Percentiles rank a stretch among this genome's conserved stretches.
Evolutionary conservation across 2,113 vertebrate species (phyloP).

Genomic region (Climacteris rufus): DNA sequence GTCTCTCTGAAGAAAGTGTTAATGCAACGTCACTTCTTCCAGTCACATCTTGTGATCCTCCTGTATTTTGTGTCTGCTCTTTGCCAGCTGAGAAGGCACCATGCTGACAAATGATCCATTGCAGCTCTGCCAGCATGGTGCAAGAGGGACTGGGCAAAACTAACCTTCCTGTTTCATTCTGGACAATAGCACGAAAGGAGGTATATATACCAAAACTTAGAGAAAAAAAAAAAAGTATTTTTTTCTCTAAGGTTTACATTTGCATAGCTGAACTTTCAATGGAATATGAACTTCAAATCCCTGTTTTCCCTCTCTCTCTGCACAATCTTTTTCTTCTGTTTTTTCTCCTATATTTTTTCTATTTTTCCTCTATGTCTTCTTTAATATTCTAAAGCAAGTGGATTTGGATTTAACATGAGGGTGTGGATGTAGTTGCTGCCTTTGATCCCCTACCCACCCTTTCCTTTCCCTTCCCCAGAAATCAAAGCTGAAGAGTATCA

Average conservation of each 20-base stretch:
- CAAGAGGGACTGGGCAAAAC: neutral
- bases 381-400: neutral
- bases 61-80: neutral
- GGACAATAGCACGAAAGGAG: neutral
- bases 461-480: constrained; percentile 40
- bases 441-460: constrained; percentile 33
- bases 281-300: neutral
- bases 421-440: neutral
- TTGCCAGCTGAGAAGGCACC: neutral
- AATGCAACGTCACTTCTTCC: neutral
- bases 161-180: neutral
- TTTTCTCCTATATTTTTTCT: neutral
- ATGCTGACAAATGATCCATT: neutral
- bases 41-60: neutral
- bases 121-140: neutral
- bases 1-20: neutral
- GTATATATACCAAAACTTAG: neutral
- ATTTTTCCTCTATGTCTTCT: neutral
- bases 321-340: neutral
- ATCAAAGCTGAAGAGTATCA: constrained; percentile 35
- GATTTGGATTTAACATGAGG: neutral
- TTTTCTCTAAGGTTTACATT: neutral
- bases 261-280: neutral
- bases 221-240: neutral
- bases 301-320: neutral